phyloP scores from a whole-genome alignment of 2,113 vertebrate species.

The Toxostoma redivivum region DNA sequence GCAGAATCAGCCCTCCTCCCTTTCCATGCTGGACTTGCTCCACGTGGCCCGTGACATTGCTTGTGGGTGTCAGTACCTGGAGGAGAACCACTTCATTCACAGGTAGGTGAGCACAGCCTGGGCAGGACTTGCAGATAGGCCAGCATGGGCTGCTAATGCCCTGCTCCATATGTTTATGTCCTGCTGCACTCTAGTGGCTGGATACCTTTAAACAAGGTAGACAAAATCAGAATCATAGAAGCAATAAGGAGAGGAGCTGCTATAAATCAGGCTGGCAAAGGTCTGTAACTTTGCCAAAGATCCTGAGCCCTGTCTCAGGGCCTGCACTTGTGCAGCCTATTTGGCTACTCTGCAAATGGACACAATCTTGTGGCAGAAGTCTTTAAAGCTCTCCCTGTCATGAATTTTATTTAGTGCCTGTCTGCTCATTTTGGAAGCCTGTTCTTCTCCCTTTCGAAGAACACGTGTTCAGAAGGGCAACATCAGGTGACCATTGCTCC shows the following conservation, averaged over 20 bases:
- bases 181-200: conserved; percentile 52
- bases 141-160: accelerated
- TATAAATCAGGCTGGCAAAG: not conserved
- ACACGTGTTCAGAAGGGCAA: not conserved
- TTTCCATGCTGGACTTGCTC: conserved; percentile 94
- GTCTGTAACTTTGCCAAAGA: not conserved
- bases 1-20: conserved; percentile 90
- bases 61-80: conserved; percentile 94
- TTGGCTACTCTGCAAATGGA: not conserved
- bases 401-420: not conserved
- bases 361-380: not conserved
- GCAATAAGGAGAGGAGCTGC: not conserved
- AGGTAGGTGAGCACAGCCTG: conserved; percentile 72
- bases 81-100: conserved; percentile 99
- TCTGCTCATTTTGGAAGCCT: not conserved
- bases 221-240: not conserved
- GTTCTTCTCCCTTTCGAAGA: not conserved
- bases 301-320: not conserved
- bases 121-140: not conserved
- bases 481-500: not conserved
- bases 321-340: not conserved
- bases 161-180: not conserved
- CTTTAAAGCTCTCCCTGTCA: not conserved
- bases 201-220: not conserved
- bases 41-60: conserved; percentile 94